phyloP scores from a whole-genome alignment of 2,888 invertebrate species.

The Oligia strigilis region DNA sequence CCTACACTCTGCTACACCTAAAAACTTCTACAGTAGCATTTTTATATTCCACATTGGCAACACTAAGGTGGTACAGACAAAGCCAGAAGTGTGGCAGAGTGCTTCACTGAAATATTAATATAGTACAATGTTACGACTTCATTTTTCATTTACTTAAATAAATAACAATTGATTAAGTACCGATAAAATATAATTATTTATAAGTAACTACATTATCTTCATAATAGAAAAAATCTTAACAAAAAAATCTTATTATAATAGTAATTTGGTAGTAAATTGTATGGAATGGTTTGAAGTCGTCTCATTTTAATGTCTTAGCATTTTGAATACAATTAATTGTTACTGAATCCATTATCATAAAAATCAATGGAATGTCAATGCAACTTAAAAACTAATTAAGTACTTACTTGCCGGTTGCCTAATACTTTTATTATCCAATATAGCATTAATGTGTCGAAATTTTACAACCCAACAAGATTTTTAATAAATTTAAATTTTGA shows the following conservation, averaged over 20 bases:
- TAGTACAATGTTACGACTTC: conserved; percentile 53
- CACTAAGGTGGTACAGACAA: conserved; percentile 27
- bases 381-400: conserved; percentile 70
- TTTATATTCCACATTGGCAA: conserved; percentile 41
- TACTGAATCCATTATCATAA: conserved; percentile 59
- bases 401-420: conserved; percentile 65
- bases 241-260: conserved; percentile 45
- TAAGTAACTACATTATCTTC: conserved; percentile 42
- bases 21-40: conserved; percentile 33
- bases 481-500: conserved; percentile 52
- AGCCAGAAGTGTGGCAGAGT: conserved; percentile 24
- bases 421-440: conserved; percentile 63
- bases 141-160: conserved; percentile 44
- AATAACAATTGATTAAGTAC: conserved; percentile 55
- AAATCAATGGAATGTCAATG: conserved; percentile 73
- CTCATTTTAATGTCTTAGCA: conserved; percentile 38
- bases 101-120: conserved; percentile 34
- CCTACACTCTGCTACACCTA: conserved; percentile 18
- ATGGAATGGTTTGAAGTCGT: conserved; percentile 55
- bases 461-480: conserved; percentile 70
- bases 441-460: conserved; percentile 69
- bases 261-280: conserved; percentile 51
- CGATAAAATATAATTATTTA: conserved; percentile 40
- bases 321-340: conserved; percentile 44
- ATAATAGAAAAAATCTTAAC: conserved; percentile 33